Evolutionary conservation across 2,888 invertebrate species (phyloP).

Genomic region (Ophion ventricosus): DNA sequence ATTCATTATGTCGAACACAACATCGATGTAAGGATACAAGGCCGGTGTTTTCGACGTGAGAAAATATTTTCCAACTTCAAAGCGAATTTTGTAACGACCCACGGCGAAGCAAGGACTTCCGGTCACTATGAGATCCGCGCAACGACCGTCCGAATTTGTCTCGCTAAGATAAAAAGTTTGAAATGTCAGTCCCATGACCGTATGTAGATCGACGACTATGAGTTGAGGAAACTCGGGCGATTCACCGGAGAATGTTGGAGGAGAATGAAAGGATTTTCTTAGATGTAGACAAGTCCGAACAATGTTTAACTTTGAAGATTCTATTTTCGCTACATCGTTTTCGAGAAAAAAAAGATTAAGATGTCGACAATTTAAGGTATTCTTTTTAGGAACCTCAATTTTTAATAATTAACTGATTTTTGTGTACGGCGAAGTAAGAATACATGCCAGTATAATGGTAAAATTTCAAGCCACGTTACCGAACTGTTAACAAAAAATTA

Average conservation of each 20-base stretch:
- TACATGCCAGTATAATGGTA: no score
- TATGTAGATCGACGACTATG: background rate
- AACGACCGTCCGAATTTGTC: slow-evolving; percentile 88
- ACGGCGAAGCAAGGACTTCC: slow-evolving; percentile 84
- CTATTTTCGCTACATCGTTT: no score
- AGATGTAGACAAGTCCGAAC: no score
- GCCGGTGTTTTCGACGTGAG: slow-evolving; percentile 85
- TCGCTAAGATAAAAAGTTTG: slow-evolving; percentile 66
- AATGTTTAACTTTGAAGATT: no score
- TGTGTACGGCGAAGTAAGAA: no score
- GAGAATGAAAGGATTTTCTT: no score
- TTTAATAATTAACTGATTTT: no score
- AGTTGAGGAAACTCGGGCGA: background rate
- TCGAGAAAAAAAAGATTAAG: no score
- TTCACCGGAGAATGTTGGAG: background rate
- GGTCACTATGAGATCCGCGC: slow-evolving; percentile 85
- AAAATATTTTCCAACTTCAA: slow-evolving; percentile 89
- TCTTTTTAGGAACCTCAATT: no score
- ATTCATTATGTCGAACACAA: slow-evolving; percentile 87
- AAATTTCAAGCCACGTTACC: no score
- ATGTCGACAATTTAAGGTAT: no score
- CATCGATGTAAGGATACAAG: slow-evolving; percentile 90
- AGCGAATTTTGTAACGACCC: slow-evolving; percentile 89
- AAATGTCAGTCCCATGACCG: background rate
- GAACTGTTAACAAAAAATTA: no score